Evolutionary conservation across 2,888 invertebrate genomes (phyloP).

Genomic region (Lobophora halterata): DNA sequence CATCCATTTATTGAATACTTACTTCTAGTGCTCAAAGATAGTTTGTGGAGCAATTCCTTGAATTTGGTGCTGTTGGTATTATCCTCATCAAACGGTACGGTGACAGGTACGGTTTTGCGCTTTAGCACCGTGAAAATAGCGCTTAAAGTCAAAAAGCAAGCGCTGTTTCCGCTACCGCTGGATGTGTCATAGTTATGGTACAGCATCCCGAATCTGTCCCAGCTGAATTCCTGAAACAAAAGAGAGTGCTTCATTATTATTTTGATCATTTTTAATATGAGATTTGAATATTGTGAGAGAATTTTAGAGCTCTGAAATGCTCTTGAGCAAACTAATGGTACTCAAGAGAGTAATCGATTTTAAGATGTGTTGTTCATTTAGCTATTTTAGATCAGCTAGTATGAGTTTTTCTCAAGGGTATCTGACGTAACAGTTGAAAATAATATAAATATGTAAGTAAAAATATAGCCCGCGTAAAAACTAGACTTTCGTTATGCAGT

Average conservation of each 20-base stretch:
- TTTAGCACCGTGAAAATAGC: conserved; percentile 81
- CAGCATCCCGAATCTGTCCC: conserved; percentile 86
- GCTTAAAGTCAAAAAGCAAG: conserved; percentile 88
- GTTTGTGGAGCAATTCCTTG: conserved; percentile 80
- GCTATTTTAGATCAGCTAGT: too few relatives aligned
- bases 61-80: conserved; percentile 77
- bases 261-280: background rate
- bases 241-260: background rate
- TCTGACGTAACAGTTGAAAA: too few relatives aligned
- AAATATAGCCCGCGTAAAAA: too few relatives aligned
- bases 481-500: too few relatives aligned
- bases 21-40: conserved; percentile 85
- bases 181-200: conserved; percentile 85
- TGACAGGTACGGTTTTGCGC: conserved; percentile 68
- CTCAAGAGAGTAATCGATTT: too few relatives aligned
- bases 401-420: too few relatives aligned
- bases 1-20: conserved; percentile 65
- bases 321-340: too few relatives aligned
- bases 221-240: conserved; percentile 84
- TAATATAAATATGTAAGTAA: too few relatives aligned
- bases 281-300: too few relatives aligned
- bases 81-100: conserved; percentile 83
- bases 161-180: conserved; percentile 85
- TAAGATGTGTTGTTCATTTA: too few relatives aligned
- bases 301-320: too few relatives aligned